Base-by-base conservation (phyloP, 2,797 vertebrate genomes). In the Scarus forsteni region DNA sequence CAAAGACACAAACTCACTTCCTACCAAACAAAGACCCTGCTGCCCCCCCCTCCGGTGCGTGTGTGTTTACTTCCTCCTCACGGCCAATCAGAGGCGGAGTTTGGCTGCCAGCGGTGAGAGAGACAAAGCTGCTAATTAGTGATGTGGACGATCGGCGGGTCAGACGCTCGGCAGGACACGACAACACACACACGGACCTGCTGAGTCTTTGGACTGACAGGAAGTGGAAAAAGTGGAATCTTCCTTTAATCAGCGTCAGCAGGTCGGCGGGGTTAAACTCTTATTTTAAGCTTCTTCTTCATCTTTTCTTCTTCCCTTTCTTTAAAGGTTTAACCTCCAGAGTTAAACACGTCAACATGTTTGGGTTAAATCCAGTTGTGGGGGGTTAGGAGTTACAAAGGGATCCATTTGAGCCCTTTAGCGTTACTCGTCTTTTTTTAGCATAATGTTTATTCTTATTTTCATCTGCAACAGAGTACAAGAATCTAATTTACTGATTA, bases 71-170 rank as follows among this genome's bases (percentile, higher is more conserved):
- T 80, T 81, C 81, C 78, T 79, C 51, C 66, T 77, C 55, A 52
- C 76, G 60, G 75, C 78, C 85, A 87, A 87, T 90, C 85, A 86
- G 76, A 81, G 73, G 73, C 48, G 19, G 70, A 79, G 69, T 58
- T 72, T 48, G 8, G 55, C 77, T 63, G 59, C 75, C 81, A 78
- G 72, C 43, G 5, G 71, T 60, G 84, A 85, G 66, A 70, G 39
- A 83, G 73, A 88, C 84, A 88, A 89, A 88, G 71, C 73, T 62
- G 66, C 70, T 79, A 89, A 91, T 89, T 91, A 90, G 81, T 36
- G 51, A 43, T 70, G 63, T 19, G 56, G 70, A 65, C 63, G 61
- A 79, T 85, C 77, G 58, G 74, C 61, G 66, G 83, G 78, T 85
- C 87, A 80, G 78, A 60, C 6, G 19, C 78, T 66, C 79, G 1